Evolutionary conservation across 2,888 invertebrate species (phyloP), one percentile per base, ranked within the genome.

Genomic region (Campoletis raptor): DNA sequence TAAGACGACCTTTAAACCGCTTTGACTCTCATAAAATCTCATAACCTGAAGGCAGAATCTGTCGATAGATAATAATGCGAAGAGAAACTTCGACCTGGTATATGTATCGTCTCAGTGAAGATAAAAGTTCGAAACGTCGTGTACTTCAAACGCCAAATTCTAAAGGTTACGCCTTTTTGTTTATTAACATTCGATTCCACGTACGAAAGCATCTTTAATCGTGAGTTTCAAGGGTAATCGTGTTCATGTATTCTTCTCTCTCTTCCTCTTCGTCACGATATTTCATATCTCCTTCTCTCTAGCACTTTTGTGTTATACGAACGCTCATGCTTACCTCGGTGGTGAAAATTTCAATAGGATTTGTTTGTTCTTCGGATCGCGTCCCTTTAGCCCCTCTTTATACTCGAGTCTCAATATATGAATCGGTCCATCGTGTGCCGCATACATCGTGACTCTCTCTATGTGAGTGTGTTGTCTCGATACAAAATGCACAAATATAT

Each of bases 1-100:
- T 48, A 54, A 67, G 52, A 67, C 72, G 83, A 73, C 80, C 81
- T 90, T 90, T 93, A 92, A 93, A 93, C 93, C 92, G 93, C 93
- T 93, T 93, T 93, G 90, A 91, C 90, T 92, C 92, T 93, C 92
- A 93, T 93, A 93, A 93, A 94, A 93, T 93, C 93, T 93, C 93
- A 93, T 93, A 93, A 94, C 93, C 93, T 90, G 88, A 89, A 91
- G 91, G 91, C 90, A 89, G 87, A 83, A 88, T 89, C 84, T 83
- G 57, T 83, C 89, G 88, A 88, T 87, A 78, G 83, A 88, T 86
- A 83, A 87, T 87, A 83, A 83, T 66, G 82, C 83, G 70, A 7
- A 85, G 88, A 83, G 85, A 85, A 86, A 81, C 72, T 85, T 85
- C 70, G 66, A 45, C 76, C 72, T 83, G 48, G 79, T 61, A 57